Evolutionary conservation across 92 coral and sea anemone genomes (phyloP).

Genomic region (Metridium senile): DNA sequence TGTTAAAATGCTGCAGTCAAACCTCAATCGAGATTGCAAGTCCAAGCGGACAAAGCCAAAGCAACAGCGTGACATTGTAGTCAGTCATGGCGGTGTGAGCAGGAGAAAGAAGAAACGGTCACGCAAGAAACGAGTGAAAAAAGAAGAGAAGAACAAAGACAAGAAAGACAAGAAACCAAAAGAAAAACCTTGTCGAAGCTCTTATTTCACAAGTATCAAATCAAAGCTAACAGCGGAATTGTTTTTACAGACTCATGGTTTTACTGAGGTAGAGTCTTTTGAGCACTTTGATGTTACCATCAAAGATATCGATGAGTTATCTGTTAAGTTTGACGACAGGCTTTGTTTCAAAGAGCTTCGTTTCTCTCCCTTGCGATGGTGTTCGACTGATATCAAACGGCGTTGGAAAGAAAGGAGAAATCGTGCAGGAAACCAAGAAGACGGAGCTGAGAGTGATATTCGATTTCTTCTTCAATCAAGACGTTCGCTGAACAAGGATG

Average conservation of each 20-base stretch:
- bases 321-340: conserved; percentile 60
- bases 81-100: conserved; percentile 10
- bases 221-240: conserved; percentile 53
- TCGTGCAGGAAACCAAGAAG: conserved; percentile 51
- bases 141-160: conserved; percentile 5
- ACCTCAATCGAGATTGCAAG: conserved; percentile 33
- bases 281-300: conserved; percentile 59
- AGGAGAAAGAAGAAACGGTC: neutral
- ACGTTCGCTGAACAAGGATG: conserved; percentile 65
- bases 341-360: conserved; percentile 53
- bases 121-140: conserved; percentile 17
- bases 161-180: conserved; percentile 44
- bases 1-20: conserved; percentile 74
- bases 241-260: conserved; percentile 53
- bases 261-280: conserved; percentile 39
- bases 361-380: conserved; percentile 86
- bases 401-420: conserved; percentile 71
- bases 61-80: neutral
- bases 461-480: conserved; percentile 88
- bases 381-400: conserved; percentile 85
- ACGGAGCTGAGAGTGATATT: conserved; percentile 91
- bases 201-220: conserved; percentile 74
- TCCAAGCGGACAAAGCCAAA: conserved; percentile 1
- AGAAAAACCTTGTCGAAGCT: conserved; percentile 76
- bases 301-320: conserved; percentile 59